Percentiles rank a stretch among this genome's conserved stretches.
phyloP scores from a whole-genome alignment of 1,140 invertebrate genomes.

The Drosophila sproati region DNA sequence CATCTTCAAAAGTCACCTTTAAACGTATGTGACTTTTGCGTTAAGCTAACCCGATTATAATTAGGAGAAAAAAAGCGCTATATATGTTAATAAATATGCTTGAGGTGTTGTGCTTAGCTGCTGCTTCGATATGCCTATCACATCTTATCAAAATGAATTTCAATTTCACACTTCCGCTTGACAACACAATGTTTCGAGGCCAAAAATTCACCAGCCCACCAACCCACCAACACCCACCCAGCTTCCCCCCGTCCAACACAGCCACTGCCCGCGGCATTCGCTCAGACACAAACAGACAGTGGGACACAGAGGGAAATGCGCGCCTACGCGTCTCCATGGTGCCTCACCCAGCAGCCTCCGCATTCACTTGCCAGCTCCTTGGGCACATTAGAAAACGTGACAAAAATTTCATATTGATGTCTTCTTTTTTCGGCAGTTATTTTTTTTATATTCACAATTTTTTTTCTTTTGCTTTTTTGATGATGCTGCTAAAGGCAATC shows the following conservation, averaged over 20 bases:
- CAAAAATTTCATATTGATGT: constrained; percentile 83
- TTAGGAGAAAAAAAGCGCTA: constrained; percentile 12
- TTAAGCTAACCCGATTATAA: not conserved
- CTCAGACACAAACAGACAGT: not conserved
- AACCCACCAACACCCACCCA: too few species aligned
- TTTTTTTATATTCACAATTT: constrained; percentile 11
- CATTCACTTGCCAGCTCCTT: constrained; percentile 23
- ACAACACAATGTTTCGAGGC: constrained; percentile 27
- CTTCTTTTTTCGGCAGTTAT: constrained; percentile 51
- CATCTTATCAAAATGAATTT: constrained; percentile 50
- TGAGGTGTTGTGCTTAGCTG: not conserved
- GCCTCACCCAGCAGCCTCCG: not conserved
- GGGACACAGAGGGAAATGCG: not conserved
- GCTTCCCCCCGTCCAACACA: not conserved
- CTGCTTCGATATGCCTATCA: constrained; percentile 28
- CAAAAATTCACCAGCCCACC: not conserved
- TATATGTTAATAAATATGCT: constrained; percentile 21
- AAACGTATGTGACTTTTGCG: too few species aligned
- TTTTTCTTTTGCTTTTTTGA: constrained; percentile 56
- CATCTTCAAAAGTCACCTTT: not conserved
- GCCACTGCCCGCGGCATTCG: constrained; percentile 52
- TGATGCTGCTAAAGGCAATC: constrained; percentile 82
- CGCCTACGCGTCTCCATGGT: constrained; percentile 39
- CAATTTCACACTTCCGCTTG: constrained; percentile 52
- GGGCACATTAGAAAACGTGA: constrained; percentile 78